A percentile compares a stretch with the other conserved stretches of the same genome.
These are phyloP conservation scores for Tonatia bakeri DNA, from an alignment of 2,113 vertebrate genomes.

Conservation along the genomic window DNA sequence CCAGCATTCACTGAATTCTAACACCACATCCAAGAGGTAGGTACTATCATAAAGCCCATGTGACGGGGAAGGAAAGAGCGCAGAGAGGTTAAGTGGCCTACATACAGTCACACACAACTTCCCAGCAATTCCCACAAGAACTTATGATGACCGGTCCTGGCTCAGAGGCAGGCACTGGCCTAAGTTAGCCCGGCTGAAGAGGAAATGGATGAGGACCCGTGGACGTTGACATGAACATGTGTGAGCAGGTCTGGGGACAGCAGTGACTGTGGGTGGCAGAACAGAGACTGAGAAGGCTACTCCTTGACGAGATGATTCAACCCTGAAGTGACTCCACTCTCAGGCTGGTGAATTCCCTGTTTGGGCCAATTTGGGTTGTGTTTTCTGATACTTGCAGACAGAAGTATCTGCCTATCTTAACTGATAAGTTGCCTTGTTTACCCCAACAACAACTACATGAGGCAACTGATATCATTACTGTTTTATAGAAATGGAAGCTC, in stretches of 20 bases:
- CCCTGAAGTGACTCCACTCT: not conserved
- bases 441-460: not conserved
- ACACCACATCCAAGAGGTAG: not conserved
- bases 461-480: not conserved
- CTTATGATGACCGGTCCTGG: not conserved
- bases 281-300: not conserved
- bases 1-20: not conserved
- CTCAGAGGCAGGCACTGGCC: not conserved
- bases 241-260: not conserved
- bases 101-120: not conserved
- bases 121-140: not conserved
- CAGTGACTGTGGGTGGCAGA: not conserved
- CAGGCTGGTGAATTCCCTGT: not conserved
- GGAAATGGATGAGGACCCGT: not conserved
- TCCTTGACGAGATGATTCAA: not conserved
- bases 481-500: not conserved
- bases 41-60: not conserved
- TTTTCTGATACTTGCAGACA: not conserved
- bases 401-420: not conserved
- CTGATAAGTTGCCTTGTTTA: not conserved
- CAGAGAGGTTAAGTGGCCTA: not conserved
- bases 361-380: not conserved
- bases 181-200: not conserved
- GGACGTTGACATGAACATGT: fast-evolving
- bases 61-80: not conserved